phyloP scores from a whole-genome alignment of 2,113 vertebrate species.

The Anguilla japonica region DNA sequence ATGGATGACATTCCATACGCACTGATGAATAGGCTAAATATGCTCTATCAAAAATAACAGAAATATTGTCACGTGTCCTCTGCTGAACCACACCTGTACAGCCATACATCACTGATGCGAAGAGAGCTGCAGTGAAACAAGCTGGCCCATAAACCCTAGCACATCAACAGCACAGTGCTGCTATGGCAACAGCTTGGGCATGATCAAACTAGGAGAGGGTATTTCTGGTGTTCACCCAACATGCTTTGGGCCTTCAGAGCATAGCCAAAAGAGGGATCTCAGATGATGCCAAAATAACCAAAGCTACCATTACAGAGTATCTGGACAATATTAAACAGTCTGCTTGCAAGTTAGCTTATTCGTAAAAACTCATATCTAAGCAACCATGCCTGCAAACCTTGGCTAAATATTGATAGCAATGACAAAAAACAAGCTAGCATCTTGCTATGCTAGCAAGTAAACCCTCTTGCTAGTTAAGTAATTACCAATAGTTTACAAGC shows the following conservation, averaged over 20 bases:
- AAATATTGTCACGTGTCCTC: not conserved
- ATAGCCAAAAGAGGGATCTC: not conserved
- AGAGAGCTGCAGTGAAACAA: not conserved
- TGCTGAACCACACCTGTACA: not conserved
- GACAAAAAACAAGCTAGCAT: not conserved
- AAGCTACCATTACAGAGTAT: too few relatives aligned
- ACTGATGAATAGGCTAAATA: too few relatives aligned
- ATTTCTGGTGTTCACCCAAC: not conserved
- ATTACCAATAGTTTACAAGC: not conserved
- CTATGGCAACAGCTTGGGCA: not conserved
- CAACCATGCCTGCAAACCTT: too few relatives aligned
- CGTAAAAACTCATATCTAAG: too few relatives aligned
- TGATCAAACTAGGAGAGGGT: not conserved
- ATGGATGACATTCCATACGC: too few relatives aligned
- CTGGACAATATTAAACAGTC: too few relatives aligned
- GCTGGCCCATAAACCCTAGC: not conserved
- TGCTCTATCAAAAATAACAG: not conserved
- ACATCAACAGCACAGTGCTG: not conserved
- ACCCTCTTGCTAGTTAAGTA: not conserved
- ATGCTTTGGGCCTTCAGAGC: not conserved
- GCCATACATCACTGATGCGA: not conserved
- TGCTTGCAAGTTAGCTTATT: too few relatives aligned
- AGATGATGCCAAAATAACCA: too few relatives aligned
- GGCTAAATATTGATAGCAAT: not conserved
- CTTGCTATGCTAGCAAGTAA: not conserved